Evolutionary conservation across 37 sponge, comb jelly and placozoan genomes (phyloP).

Genomic region (Lycopodina hypogea): DNA sequence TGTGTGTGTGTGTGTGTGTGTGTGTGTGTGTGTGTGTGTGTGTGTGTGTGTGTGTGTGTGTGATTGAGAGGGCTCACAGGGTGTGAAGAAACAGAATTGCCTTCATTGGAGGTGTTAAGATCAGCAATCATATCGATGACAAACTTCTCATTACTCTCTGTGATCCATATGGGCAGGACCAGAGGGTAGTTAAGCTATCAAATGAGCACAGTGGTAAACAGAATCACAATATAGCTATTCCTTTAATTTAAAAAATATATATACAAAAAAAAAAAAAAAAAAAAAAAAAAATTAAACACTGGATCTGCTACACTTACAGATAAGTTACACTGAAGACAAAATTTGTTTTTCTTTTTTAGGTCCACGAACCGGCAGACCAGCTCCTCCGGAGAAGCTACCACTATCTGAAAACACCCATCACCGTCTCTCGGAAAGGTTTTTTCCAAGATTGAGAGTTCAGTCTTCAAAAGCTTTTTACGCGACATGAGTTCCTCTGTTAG

Average conservation of each 20-base stretch:
- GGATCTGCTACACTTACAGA: constrained; percentile 48
- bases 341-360: constrained; percentile 16
- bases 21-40: background rate
- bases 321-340: constrained; percentile 61
- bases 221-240: background rate
- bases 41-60: background rate
- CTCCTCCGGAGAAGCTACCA: constrained; percentile 62
- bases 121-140: constrained; percentile 55
- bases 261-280: too few species aligned
- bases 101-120: constrained; percentile 65
- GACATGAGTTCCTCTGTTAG: background rate
- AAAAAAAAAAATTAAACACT: too few species aligned
- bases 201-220: background rate
- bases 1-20: background rate
- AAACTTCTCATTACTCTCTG: constrained; percentile 50
- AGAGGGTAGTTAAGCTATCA: constrained; percentile 70
- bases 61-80: background rate
- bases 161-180: constrained; percentile 74
- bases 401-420: constrained; percentile 54
- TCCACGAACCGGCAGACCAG: constrained; percentile 65
- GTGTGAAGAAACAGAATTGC: constrained; percentile 20
- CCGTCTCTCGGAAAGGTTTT: constrained; percentile 58
- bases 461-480: background rate
- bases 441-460: constrained; percentile 78
- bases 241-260: too few species aligned